A percentile compares a stretch with the other conserved stretches of the same genome.
These are phyloP conservation scores for Pteruthius melanotis DNA, from an alignment of 2,113 vertebrate species.

Conservation along the genomic window DNA sequence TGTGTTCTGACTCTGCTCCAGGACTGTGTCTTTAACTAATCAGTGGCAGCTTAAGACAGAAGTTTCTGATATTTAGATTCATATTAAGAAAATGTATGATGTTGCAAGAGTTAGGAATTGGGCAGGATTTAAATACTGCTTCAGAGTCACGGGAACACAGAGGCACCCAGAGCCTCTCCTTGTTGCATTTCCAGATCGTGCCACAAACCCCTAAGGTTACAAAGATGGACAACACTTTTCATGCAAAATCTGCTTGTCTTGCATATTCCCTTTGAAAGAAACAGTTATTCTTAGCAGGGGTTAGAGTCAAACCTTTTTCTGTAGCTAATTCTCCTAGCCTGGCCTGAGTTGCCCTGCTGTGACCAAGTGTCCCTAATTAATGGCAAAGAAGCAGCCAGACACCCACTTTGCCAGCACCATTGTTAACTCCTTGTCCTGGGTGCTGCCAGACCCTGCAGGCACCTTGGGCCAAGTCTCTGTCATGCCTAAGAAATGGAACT, in stretches of 20 bases:
- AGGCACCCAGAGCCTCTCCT: neutral
- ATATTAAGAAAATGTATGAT: neutral
- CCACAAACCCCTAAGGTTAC: neutral
- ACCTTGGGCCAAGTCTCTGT: neutral
- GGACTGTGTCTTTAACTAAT: neutral
- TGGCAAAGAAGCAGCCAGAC: neutral
- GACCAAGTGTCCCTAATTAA: neutral
- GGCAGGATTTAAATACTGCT: neutral
- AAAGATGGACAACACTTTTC: neutral
- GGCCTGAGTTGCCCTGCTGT: neutral
- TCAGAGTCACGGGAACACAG: neutral
- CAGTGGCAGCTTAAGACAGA: neutral
- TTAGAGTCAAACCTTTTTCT: neutral
- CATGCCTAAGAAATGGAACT: neutral
- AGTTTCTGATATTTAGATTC: neutral
- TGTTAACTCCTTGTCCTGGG: neutral
- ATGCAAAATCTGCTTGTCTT: neutral
- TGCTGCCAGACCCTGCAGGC: neutral
- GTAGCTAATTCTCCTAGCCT: neutral
- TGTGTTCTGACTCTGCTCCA: neutral
- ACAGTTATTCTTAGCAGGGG: neutral
- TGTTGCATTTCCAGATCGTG: neutral
- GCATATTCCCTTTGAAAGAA: neutral
- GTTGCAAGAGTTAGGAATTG: neutral
- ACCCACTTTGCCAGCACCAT: neutral